These are phyloP conservation scores for Neoascia interrupta DNA, from an alignment of 2,888 invertebrate species.

Conservation along the genomic window DNA sequence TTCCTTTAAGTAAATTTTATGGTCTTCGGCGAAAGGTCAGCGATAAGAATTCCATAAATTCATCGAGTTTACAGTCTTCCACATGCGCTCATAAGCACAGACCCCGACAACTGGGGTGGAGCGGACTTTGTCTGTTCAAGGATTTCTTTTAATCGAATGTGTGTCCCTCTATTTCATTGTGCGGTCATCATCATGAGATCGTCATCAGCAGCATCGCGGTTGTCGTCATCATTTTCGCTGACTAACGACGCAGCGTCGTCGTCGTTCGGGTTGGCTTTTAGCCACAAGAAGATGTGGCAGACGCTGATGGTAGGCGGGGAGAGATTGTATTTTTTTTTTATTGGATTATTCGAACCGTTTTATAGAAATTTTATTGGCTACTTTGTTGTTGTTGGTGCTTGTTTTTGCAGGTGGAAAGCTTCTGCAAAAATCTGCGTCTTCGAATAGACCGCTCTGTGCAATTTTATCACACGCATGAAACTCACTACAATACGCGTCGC, in stretches of 20 bases:
- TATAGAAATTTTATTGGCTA: constrained; percentile 65
- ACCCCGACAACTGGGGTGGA: not conserved
- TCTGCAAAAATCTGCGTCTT: constrained; percentile 57
- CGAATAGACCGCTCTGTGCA: constrained; percentile 36
- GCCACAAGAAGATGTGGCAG: not conserved
- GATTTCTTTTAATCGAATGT: constrained; percentile 54
- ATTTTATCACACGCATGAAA: constrained; percentile 63
- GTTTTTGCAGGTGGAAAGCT: constrained; percentile 63
- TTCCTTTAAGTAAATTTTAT: constrained; percentile 66
- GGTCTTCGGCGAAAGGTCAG: constrained; percentile 68
- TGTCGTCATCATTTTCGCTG: constrained; percentile 62
- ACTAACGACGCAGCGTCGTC: constrained; percentile 43
- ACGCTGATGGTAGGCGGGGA: not conserved
- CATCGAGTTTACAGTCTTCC: constrained; percentile 58
- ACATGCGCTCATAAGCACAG: not conserved
- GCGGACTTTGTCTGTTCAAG: constrained; percentile 54
- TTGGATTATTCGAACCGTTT: constrained; percentile 49
- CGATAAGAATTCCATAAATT: constrained; percentile 70
- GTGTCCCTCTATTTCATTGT: constrained; percentile 51
- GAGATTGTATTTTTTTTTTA: constrained; percentile 44
- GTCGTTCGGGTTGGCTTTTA: not conserved
- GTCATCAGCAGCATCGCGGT: constrained; percentile 41
- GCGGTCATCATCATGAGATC: constrained; percentile 25
- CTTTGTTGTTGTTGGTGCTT: constrained; percentile 50
- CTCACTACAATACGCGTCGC: constrained; percentile 58